Base-by-base conservation (phyloP, 2,797 vertebrate genomes). In the Gouania willdenowi region DNA sequence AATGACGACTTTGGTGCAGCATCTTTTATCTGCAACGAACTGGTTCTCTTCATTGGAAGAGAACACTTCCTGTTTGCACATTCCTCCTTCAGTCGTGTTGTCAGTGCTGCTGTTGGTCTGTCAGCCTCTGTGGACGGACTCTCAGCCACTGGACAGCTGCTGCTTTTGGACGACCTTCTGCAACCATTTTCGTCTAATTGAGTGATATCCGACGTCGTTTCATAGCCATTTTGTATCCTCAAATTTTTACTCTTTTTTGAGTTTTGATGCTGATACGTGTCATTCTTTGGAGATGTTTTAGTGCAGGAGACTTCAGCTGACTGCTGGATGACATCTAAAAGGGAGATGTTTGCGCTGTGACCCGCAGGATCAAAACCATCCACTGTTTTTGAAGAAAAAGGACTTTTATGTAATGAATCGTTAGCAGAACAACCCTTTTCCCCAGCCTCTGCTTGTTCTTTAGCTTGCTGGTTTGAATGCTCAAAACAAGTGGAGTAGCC, bases 401-500 rank as follows among this genome's bases (percentile, higher is more conserved):
- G n/a, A n/a, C n/a, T n/a, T n/a, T n/a, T n/a, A n/a, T n/a, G n/a
- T n/a, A n/a, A n/a, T n/a, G n/a, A n/a, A n/a, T n/a, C n/a, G n/a
- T n/a, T n/a, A n/a, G n/a, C 5, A n/a, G 7, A 13, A 41, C 37
- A 12, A 8, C 1, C 2, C 6, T 20, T 7, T 11, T 29, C 26
- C 1, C 2, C 31, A 16, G 12, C 40, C 12, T n/a, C 13, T 5
- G 31, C 36, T 2, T 0, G 21, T 8, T 39, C 13, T 9, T 53
- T 14, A 3, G 7, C 34, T 8, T 29, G 21, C 1, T 0, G 21
- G 41, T 28, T 13, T 1, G 33, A 54, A 12, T 6, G 6, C 20
- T 23, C 73, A 48, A 79, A 35, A 60, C 72, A 66, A 33, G 76
- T 77, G 1, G 75, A 76, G 41, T 54, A 67, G 1, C 48, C 12